Evolutionary conservation across 1,140 invertebrate genomes (phyloP).

Genomic region (Scaptomyza hsui): DNA sequence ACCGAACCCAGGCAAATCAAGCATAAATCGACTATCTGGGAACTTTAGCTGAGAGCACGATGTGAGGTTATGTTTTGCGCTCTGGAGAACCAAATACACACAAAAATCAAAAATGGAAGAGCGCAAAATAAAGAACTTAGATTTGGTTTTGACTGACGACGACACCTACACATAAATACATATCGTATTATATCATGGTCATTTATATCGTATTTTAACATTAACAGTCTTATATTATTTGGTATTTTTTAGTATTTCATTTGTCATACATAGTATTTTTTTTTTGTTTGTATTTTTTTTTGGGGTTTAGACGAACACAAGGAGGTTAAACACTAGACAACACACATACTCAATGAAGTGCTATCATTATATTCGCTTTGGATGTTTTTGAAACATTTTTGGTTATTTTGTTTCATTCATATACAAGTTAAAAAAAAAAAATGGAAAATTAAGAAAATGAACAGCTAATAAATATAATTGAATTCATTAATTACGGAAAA

Average conservation of each 20-base stretch:
- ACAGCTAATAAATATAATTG: conserved; percentile 14
- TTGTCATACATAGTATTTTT: conserved; percentile 53
- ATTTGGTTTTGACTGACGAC: not conserved
- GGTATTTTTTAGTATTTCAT: conserved; percentile 48
- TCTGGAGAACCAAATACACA: conserved; percentile 5
- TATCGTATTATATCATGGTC: conserved; percentile 4
- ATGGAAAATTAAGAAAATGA: conserved; percentile 35
- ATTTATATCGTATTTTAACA: not conserved
- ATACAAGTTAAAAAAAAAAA: conserved; percentile 44
- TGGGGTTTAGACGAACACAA: conserved; percentile 89
- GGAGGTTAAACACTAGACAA: conserved; percentile 89
- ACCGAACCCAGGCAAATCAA: conserved; percentile 71
- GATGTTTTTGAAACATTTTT: conserved; percentile 62
- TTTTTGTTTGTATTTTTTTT: conserved; percentile 49
- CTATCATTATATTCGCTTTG: conserved; percentile 83
- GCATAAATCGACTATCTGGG: conserved; percentile 37
- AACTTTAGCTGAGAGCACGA: not conserved
- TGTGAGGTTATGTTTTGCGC: not conserved
- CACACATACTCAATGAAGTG: conserved; percentile 86
- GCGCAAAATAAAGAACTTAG: conserved; percentile 4
- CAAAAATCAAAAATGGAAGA: not conserved
- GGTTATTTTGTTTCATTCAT: conserved; percentile 47
- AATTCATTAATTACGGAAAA: conserved; percentile 46
- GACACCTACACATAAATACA: conserved; percentile 10
- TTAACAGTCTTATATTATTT: conserved; percentile 14